Conservation (phyloP, 2,113 vertebrate genomes). For the Plecotus auritus region DNA sequence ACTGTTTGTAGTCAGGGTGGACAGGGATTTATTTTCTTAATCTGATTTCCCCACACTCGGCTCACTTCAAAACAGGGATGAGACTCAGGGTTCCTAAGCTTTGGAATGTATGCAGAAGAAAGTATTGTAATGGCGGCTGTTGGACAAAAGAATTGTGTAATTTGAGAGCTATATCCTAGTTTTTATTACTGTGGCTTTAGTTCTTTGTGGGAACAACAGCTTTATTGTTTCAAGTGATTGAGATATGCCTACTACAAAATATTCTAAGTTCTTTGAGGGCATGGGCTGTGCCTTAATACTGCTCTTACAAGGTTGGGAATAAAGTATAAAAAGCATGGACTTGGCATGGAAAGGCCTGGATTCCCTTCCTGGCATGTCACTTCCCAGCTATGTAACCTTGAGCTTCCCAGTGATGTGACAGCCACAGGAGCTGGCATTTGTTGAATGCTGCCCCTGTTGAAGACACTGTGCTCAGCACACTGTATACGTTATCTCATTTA, state of each 20-base stretch:
- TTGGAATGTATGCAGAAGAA: neutral
- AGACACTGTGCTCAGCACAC: neutral
- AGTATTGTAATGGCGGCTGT: neutral
- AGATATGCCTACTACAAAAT: neutral
- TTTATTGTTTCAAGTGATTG: neutral
- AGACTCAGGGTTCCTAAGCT: neutral
- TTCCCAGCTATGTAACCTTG: constrained; percentile 63
- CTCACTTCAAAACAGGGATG: neutral
- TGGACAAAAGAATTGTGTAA: neutral
- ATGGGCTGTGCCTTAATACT: neutral
- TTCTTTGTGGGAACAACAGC: neutral
- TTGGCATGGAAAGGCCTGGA: constrained; percentile 14
- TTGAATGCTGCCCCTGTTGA: neutral
- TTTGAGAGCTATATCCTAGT: neutral
- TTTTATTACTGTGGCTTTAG: neutral
- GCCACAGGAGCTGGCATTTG: constrained; percentile 29
- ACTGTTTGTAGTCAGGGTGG: neutral
- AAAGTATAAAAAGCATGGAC: neutral
- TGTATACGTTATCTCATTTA: neutral
- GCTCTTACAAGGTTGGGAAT: neutral
- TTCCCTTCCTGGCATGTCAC: neutral
- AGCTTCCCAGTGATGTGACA: constrained; percentile 19
- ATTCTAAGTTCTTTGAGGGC: neutral
- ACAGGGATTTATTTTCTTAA: neutral
- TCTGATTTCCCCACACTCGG: neutral